Evolutionary conservation across 2,113 vertebrate genomes (phyloP), one percentile per base, ranked within the genome.

Genomic region (Alligator mississippiensis): DNA sequence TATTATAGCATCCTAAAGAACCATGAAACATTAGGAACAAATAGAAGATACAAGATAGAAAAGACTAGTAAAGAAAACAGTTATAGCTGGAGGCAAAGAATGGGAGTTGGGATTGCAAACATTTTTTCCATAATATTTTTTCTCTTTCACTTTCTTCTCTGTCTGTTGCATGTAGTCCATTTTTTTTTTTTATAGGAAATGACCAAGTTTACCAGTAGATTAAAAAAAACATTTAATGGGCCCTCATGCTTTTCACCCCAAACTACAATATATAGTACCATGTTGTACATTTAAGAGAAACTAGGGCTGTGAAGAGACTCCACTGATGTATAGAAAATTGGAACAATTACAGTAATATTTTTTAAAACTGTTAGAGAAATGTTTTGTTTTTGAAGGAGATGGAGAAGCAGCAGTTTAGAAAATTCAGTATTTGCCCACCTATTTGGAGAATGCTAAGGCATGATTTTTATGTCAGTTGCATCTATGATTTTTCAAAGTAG

Each of bases 1-100:
- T 89, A 75, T 79, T 84, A 61, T 17, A 19, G 68, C 28, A 66
- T 63, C 83, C 77, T 10, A 16, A 77, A 92, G 87, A 60, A 68
- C n/a, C 11, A 15, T 58, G 68, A 57, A 61, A 77, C 63, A 91
- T 57, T 77, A 79, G 66, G 34, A 94, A 60, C 76, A 16, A 4
- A 66, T 25, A 66, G 77, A 70, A 47, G 60, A 72, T 77, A 94
- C n/a, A 89, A 81, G 87, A 16, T 78, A n/a, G 12, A 4, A 82
- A 85, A 92, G 57, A 22, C 54, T 96, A 78, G 57, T 82, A 75
- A 76, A 70, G 58, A 92, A 85, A 87, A 62, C 70, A 93, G 85
- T 58, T 81, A 21, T 66, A 34, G 77, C 75, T 91, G 59, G 90
- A n/a, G 19, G 61, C 47, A 34, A 30, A 84, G 84, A 61, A 2